Conservation (phyloP, 2,113 vertebrate species). For the Chionodraco myersi region DNA sequence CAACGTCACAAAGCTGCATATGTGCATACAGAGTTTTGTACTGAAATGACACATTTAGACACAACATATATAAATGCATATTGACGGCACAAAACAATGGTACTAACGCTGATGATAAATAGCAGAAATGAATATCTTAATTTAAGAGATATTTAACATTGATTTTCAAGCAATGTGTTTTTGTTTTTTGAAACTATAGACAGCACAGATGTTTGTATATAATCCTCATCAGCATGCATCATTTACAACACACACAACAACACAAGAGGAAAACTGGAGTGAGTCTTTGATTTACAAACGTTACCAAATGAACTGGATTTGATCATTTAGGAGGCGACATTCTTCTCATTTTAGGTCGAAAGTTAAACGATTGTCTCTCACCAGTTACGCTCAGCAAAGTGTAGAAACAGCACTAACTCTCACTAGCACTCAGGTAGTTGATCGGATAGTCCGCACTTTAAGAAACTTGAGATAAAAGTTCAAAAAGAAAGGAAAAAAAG, state of each 20-base stretch:
- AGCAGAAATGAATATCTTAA: neutral
- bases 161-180: neutral
- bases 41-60: slow-evolving; percentile 18
- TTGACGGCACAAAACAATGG: slow-evolving; percentile 42
- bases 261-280: neutral
- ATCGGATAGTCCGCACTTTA: slow-evolving; percentile 83
- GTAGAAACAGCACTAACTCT: slow-evolving; percentile 72
- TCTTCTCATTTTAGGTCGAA: neutral
- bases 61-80: neutral
- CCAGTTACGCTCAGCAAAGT: slow-evolving; percentile 24
- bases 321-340: neutral
- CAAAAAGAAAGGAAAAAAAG: slow-evolving; percentile 14
- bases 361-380: slow-evolving; percentile 7
- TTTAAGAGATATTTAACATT: slow-evolving; percentile 23
- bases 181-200: slow-evolving; percentile 9
- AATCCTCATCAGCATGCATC: neutral
- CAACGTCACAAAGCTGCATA: slow-evolving; percentile 38
- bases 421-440: slow-evolving; percentile 81
- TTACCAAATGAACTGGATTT: slow-evolving; percentile 11
- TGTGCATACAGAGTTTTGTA: slow-evolving; percentile 31
- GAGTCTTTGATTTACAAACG: neutral
- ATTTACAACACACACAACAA: neutral
- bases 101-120: slow-evolving; percentile 38
- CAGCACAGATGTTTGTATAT: too few species aligned
- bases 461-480: slow-evolving; percentile 44